Conservation (phyloP, 2,888 invertebrate species). For the Lordiphosa andalusiaca region DNA sequence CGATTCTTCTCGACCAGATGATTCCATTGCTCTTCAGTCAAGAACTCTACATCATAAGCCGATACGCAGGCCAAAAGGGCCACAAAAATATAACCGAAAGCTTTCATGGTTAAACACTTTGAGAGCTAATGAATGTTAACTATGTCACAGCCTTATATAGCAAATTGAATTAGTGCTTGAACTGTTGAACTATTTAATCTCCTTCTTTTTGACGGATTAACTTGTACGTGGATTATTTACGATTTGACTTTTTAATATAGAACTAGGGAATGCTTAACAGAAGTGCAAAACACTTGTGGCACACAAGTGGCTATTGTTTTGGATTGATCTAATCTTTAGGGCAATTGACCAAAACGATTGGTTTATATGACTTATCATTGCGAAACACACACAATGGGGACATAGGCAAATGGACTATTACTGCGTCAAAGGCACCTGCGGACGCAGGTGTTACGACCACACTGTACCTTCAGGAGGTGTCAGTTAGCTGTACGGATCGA, state of each 20-base stretch:
- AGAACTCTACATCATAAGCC: constrained; percentile 59
- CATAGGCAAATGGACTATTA: constrained; percentile 25
- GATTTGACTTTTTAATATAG: constrained; percentile 2
- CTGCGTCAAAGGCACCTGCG: constrained; percentile 19
- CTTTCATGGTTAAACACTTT: constrained; percentile 45
- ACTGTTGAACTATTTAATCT: constrained; percentile 8
- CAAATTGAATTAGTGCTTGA: constrained; percentile 2
- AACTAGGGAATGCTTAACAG: constrained; percentile 1
- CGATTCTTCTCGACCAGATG: constrained; percentile 48
- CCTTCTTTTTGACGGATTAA: constrained; percentile 4
- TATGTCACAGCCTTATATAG: constrained; percentile 58
- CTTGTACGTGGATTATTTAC: not conserved
- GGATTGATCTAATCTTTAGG: constrained; percentile 26
- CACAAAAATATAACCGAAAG: constrained; percentile 47
- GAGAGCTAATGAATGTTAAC: not conserved
- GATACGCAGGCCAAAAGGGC: constrained; percentile 56
- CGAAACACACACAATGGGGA: not conserved
- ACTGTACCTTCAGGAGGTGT: not conserved
- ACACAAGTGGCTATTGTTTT: constrained; percentile 16
- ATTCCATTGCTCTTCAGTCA: constrained; percentile 63
- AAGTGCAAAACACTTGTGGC: constrained; percentile 34
- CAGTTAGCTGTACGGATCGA: not conserved
- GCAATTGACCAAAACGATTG: constrained; percentile 32
- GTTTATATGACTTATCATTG: constrained; percentile 35
- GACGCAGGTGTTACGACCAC: constrained; percentile 34